These are phyloP conservation scores for Chauna torquata DNA, from an alignment of 2,113 vertebrate genomes.

Conservation along the genomic window DNA sequence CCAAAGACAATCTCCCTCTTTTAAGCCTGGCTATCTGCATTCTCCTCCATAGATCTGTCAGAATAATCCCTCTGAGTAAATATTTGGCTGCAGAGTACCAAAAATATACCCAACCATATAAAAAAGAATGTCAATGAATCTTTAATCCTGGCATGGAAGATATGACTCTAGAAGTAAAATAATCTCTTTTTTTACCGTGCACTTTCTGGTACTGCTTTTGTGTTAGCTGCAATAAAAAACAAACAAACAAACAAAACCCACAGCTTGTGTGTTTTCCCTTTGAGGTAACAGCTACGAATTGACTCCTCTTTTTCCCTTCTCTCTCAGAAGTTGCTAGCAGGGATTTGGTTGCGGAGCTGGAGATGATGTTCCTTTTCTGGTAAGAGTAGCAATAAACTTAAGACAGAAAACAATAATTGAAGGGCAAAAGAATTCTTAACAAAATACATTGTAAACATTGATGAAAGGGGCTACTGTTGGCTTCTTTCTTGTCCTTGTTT, in stretches of 20 bases:
- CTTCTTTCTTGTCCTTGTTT: background rate
- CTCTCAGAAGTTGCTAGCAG: background rate
- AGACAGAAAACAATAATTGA: background rate
- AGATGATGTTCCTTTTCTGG: background rate
- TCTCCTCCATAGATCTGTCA: background rate
- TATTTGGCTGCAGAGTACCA: background rate
- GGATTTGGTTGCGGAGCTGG: background rate
- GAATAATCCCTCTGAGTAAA: background rate
- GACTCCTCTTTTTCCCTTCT: background rate
- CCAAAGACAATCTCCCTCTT: background rate
- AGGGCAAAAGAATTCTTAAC: background rate
- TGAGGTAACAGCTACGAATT: background rate
- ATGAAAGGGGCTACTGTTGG: background rate
- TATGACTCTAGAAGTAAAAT: background rate
- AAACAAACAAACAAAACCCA: background rate
- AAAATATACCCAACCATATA: background rate
- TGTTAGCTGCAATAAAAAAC: background rate
- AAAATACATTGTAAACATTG: background rate
- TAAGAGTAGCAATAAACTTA: background rate
- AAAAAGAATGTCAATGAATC: background rate
- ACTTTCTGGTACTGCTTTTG: background rate
- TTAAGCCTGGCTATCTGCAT: background rate
- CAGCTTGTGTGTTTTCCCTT: background rate
- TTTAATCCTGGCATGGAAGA: background rate
- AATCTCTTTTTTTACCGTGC: background rate